phyloP scores from a whole-genome alignment of 2,797 vertebrate species.

The Chrysocyon brachyurus region DNA sequence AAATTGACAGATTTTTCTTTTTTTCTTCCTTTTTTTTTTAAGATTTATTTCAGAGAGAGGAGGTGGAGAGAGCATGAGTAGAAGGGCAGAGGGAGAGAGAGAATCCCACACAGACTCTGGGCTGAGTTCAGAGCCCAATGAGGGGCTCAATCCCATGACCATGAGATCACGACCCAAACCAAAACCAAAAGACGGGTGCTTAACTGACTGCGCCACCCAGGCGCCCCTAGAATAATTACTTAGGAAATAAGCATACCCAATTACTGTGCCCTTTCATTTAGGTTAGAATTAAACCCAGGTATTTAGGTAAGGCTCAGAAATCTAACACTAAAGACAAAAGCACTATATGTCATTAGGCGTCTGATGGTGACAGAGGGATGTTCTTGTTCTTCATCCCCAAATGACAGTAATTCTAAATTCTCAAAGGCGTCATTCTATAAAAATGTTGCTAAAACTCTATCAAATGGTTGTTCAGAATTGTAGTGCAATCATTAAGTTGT shows the following conservation, averaged over 20 bases:
- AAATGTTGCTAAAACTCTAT: neutral
- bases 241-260: neutral
- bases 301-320: neutral
- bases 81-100: neutral
- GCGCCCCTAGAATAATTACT: neutral
- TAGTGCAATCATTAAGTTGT: neutral
- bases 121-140: neutral
- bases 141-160: neutral
- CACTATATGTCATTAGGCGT: neutral
- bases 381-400: neutral
- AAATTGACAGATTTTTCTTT: neutral
- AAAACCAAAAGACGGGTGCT: neutral
- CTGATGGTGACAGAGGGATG: neutral
- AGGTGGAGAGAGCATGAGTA: neutral
- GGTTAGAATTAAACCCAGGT: neutral
- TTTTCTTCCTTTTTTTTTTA: neutral
- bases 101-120: neutral
- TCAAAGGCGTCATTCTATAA: neutral
- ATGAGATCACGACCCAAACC: neutral
- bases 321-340: neutral
- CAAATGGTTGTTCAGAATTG: neutral
- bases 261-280: neutral
- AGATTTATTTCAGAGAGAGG: neutral
- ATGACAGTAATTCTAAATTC: neutral
- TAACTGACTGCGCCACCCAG: neutral